Conservation (phyloP, 2,888 invertebrate genomes). For the Kryphioiulus occultus region DNA sequence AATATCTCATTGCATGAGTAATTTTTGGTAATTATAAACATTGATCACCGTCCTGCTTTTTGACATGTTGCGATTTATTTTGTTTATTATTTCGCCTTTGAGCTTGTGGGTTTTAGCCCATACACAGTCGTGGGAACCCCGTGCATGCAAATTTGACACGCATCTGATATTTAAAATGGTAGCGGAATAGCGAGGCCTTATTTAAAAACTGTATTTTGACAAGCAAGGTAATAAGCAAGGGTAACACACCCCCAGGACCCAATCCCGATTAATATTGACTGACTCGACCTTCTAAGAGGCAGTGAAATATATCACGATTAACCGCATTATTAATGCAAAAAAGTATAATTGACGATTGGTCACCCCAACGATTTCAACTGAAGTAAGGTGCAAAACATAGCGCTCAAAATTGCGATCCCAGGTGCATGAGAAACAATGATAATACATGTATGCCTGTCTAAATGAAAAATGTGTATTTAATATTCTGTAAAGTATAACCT, state of each 20-base stretch:
- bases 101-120: not conserved
- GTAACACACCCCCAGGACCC: not conserved
- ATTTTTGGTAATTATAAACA: not conserved
- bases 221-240: constrained; percentile 22
- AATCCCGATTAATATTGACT: not conserved
- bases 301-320: constrained; percentile 4
- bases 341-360: not conserved
- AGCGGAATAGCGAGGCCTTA: not conserved
- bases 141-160: not conserved
- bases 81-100: not conserved
- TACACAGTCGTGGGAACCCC: not conserved
- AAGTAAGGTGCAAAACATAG: not conserved
- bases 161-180: not conserved
- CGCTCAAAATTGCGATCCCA: not conserved
- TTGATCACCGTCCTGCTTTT: not conserved
- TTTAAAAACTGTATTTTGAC: not conserved
- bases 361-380: not conserved
- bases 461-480: not conserved
- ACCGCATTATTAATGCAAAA: not conserved
- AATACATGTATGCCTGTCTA: not conserved
- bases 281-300: constrained; percentile 2
- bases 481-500: not conserved
- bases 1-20: too few relatives aligned
- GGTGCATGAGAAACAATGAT: not conserved
- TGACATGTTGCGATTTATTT: not conserved